Base-by-base conservation (phyloP, 2,888 invertebrate species). In the Calliopum simillimum region DNA sequence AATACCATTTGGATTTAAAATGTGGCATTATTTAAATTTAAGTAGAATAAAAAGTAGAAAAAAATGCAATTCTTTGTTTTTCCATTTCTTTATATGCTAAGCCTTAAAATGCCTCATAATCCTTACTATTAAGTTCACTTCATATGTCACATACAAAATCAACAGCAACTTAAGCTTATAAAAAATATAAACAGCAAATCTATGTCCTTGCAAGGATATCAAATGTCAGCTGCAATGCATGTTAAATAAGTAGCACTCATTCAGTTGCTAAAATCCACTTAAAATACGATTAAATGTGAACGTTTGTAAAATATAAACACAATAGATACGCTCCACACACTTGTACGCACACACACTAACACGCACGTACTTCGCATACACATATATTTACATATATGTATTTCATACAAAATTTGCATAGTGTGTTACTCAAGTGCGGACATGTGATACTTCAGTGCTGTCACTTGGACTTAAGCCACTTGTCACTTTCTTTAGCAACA, bases 361-460 rank as follows among this genome's bases (percentile, higher is more conserved):
- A 41, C 59, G 43, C 59, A 59, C 41, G 16, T 23, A 41, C 16
- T 8, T 41, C 41, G n/a, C 16, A 58, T 47, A 49, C 8, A 58
- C 23, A 25, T 16, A 56, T 21, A 49, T 16, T 19, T 12, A 64
- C 49, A 33, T 4, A 55, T 21, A 66, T 13, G 23, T 14, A 61
- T 11, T 43, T 21, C 11, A 19, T 6, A 25, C 11, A 43, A n/a
- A 46, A 33, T 33, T 33, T n/a, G 13, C 16, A 46, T 23, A 44
- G 46, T 44, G 21, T 14, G 21, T 61, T 21, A 61, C 23, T 61
- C 19, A 59, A 43, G 19, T 33, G 33, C 33, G 33, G 43, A 41
- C 19, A 41, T 59, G 41, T 46, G 53, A 53, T 53, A 53, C 53
- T 53, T 53, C 53, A 53, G 53, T 23, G n/a, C 53, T 53, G 53